These are phyloP conservation scores for Phymatocera aterrima DNA, from an alignment of 2,888 invertebrate species.

Conservation along the genomic window DNA sequence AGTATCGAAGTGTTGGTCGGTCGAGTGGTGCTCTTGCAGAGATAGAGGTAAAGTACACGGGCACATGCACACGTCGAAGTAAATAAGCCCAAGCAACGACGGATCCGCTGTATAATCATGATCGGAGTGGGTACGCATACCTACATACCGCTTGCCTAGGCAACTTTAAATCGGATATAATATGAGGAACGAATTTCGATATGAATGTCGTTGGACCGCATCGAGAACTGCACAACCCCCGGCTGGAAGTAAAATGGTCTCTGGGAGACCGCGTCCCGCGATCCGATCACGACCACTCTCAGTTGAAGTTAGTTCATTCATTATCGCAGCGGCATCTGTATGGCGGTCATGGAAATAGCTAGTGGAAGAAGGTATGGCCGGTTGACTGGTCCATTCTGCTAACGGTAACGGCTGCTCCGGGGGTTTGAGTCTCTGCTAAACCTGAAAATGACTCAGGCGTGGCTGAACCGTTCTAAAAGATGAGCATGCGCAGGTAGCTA, in stretches of 20 bases:
- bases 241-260: too few species aligned
- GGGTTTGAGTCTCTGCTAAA: conserved; percentile 74
- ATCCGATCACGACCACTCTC: conserved; percentile 46
- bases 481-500: conserved; percentile 20
- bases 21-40: background rate
- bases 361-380: conserved; percentile 64
- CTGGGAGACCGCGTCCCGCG: too few species aligned
- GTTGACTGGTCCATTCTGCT: conserved; percentile 70
- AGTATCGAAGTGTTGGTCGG: background rate
- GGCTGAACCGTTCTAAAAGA: conserved; percentile 48
- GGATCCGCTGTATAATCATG: too few species aligned
- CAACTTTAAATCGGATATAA: too few species aligned
- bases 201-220: too few species aligned
- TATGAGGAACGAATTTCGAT: too few species aligned
- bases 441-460: conserved; percentile 65
- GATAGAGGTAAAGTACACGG: background rate
- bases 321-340: conserved; percentile 75
- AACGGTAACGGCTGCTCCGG: conserved; percentile 72
- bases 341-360: conserved; percentile 72
- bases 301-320: conserved; percentile 60
- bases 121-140: too few species aligned
- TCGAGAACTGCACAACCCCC: too few species aligned
- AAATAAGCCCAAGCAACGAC: too few species aligned
- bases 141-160: too few species aligned
- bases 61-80: background rate